Conservation (phyloP, 2,113 vertebrate genomes). For the Ptyas mucosa region DNA sequence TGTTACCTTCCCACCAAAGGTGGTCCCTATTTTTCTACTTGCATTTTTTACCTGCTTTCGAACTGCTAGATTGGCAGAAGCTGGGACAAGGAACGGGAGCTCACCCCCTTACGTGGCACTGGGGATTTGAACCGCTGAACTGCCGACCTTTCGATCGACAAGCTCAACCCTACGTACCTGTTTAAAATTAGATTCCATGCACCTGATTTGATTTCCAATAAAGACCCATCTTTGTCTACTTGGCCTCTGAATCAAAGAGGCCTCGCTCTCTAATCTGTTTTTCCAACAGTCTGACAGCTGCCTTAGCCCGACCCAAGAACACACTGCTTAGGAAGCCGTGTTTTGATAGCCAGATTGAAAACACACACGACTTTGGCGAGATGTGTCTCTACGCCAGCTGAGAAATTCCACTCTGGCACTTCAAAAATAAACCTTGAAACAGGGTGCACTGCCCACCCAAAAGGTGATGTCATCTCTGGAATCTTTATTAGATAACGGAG, state of each 20-base stretch:
- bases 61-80: no score
- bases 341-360: neutral
- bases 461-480: constrained; percentile 20
- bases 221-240: neutral
- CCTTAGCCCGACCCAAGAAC: neutral
- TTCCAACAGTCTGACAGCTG: neutral
- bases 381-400: neutral
- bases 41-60: no score
- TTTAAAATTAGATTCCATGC: neutral
- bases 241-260: neutral
- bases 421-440: constrained; percentile 26
- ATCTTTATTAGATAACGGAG: constrained; percentile 9
- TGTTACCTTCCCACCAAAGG: no score
- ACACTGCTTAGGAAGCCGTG: neutral
- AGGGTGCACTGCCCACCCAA: constrained; percentile 33
- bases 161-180: neutral
- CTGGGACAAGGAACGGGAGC: no score
- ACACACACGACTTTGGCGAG: constrained; percentile 8
- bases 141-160: no score
- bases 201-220: neutral
- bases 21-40: no score
- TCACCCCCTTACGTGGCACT: no score
- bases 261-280: neutral
- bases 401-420: constrained; percentile 38
- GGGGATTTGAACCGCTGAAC: no score